These are phyloP conservation scores for Spheniscus mendiculus DNA, from an alignment of 2,113 vertebrate species.

Conservation along the genomic window DNA sequence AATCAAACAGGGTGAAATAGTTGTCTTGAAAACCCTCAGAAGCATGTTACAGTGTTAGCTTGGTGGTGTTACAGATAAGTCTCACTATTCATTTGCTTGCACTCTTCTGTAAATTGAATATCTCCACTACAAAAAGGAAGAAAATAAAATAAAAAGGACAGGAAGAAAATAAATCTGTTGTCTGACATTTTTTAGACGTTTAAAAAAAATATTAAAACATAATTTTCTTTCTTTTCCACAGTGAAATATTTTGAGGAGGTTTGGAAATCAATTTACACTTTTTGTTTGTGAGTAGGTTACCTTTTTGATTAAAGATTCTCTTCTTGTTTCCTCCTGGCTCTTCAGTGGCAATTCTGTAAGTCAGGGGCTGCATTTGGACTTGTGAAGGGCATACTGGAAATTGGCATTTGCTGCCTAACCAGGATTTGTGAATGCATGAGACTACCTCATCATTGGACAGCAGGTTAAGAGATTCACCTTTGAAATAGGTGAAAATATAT, in stretches of 20 bases:
- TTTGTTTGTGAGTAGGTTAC: constrained; percentile 10
- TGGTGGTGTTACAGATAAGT: constrained; percentile 11
- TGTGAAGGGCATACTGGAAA: not conserved
- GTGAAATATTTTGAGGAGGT: not conserved
- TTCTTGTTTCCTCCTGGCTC: not conserved
- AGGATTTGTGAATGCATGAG: not conserved
- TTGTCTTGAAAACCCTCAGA: constrained; percentile 62
- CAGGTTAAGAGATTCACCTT: not conserved
- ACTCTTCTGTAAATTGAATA: constrained; percentile 54
- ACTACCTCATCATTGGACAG: not conserved
- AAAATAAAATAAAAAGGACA: constrained; percentile 6
- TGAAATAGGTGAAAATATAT: not conserved
- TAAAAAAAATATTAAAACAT: not conserved
- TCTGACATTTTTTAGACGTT: not conserved
- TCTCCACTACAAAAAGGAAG: constrained; percentile 13
- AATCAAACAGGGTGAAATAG: constrained; percentile 62
- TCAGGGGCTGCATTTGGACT: not conserved
- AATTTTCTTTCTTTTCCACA: not conserved
- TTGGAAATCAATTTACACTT: constrained; percentile 34
- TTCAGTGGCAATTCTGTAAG: not conserved
- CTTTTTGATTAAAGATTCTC: constrained; percentile 10
- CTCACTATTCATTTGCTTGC: constrained; percentile 51
- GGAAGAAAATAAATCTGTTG: constrained; percentile 32
- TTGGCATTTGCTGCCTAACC: not conserved
- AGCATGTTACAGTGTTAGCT: not conserved